These are phyloP conservation scores for Lepidurus packardi DNA, from an alignment of 1,140 invertebrate genomes.

Conservation along the genomic window DNA sequence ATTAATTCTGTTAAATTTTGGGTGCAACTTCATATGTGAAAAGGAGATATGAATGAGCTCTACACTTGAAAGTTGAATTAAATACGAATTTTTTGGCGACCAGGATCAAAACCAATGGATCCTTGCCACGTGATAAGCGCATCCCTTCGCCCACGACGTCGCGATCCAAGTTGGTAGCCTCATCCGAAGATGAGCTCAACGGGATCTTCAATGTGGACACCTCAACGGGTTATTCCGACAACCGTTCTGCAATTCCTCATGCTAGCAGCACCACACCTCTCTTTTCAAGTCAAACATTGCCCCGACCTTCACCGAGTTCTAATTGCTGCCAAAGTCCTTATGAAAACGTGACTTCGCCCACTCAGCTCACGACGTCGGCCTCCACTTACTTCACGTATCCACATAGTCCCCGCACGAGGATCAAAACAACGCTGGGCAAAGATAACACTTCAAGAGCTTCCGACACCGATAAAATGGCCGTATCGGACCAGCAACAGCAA, in stretches of 20 bases:
- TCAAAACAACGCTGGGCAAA: slow-evolving; percentile 51
- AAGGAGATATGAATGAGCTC: too few species aligned
- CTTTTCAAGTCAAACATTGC: slow-evolving; percentile 7
- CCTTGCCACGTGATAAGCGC: slow-evolving; percentile 57
- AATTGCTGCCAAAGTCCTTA: slow-evolving; percentile 35
- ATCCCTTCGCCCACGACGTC: slow-evolving; percentile 29
- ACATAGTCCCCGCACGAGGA: slow-evolving; percentile 55
- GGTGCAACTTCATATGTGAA: too few species aligned
- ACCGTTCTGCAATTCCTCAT: not conserved
- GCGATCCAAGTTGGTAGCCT: slow-evolving; percentile 36
- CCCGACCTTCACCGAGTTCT: not conserved
- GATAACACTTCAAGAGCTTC: slow-evolving; percentile 39
- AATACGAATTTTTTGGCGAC: slow-evolving; percentile 36
- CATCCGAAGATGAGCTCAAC: slow-evolving; percentile 43
- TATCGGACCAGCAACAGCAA: not conserved
- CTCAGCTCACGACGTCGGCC: slow-evolving; percentile 3
- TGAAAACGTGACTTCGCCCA: slow-evolving; percentile 37
- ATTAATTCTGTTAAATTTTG: too few species aligned
- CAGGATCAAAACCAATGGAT: slow-evolving; percentile 83
- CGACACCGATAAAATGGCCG: slow-evolving; percentile 39
- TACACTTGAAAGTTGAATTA: not conserved
- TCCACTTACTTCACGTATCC: slow-evolving; percentile 35
- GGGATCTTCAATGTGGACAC: slow-evolving; percentile 48
- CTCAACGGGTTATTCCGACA: not conserved
- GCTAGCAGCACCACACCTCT: slow-evolving; percentile 31